Base-by-base conservation (phyloP, 2,797 vertebrate genomes). In the Leontopithecus rosalia region DNA sequence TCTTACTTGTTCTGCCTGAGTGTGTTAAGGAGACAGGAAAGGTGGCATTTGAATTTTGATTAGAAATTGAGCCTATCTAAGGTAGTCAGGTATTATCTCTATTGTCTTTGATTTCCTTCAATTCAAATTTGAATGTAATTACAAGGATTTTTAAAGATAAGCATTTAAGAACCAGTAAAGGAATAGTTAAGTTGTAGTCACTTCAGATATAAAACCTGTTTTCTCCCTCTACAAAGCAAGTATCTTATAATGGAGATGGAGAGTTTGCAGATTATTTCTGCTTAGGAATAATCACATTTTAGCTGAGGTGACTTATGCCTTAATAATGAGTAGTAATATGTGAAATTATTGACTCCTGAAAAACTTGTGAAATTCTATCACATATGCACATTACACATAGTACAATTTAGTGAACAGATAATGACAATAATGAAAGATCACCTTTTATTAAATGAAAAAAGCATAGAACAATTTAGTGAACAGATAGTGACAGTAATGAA, bases 41-140 rank as follows among this genome's bases (percentile, higher is more conserved):
- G 55, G 10, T 76, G 30, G 72, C 52, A 22, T 58, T 91, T 83
- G 57, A 84, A 84, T 81, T 94, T 57, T 86, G 24, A 58, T 95
- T 84, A 70, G 57, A 90, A 95, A 91, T 57, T 67, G 22, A 96
- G 36, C 58, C 46, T 86, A 17, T 70, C n/a, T 88, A 28, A 77
- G 80, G 11, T 41, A 81, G n/a, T 79, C 33, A 67, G 80, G 7
- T 41, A 81, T 30, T 79, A 24, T 83, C 90, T 90, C 88, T 82
- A 19, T 97, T 88, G 39, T 41, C 46, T 97, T 96, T 91, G 48
- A 85, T 67, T 89, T 92, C 76, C 55, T 92, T 96, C 92, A 76
- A 80, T 94, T 96, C 33, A 94, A 75, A 64, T 90, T 93, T 94
- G 57, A 90, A 89, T 95, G 17, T 89, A 89, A 85, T 90, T 91